Percentiles rank a stretch among this genome's conserved stretches.
Conservation (phyloP, 2,888 invertebrate genomes). For the Tridacna gigas region DNA sequence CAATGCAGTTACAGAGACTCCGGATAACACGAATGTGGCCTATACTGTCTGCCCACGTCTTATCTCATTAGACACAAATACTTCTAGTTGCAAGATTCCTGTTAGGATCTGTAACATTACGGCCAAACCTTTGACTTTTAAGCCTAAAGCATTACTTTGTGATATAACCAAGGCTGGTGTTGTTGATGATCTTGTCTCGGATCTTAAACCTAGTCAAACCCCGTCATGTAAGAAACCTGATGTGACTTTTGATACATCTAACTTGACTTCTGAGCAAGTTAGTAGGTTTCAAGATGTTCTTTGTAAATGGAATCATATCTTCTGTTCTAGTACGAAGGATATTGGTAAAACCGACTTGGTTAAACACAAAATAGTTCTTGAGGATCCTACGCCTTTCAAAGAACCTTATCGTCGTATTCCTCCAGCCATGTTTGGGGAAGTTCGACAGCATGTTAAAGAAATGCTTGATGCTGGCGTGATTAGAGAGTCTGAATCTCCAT, state of each 20-base stretch:
- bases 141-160: not conserved
- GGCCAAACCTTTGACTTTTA: not conserved
- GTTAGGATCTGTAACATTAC: not conserved
- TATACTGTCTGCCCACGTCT: not conserved
- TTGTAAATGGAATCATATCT: slow-evolving; percentile 1
- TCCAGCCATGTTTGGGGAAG: slow-evolving; percentile 43
- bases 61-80: not conserved
- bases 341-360: slow-evolving; percentile 24
- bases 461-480: slow-evolving; percentile 36
- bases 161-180: not conserved
- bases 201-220: not conserved
- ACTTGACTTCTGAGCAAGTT: not conserved
- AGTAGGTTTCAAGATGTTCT: not conserved
- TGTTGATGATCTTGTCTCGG: not conserved
- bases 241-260: not conserved
- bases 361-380: slow-evolving; percentile 44
- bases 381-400: slow-evolving; percentile 34
- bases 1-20: not conserved
- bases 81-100: not conserved
- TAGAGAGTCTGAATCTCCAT: slow-evolving; percentile 12
- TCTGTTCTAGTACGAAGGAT: slow-evolving; percentile 21
- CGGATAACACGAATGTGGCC: not conserved
- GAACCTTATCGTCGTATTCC: slow-evolving; percentile 36
- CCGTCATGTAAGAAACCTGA: not conserved
- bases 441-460: slow-evolving; percentile 37